These are phyloP conservation scores for Kryptopterus vitreolus DNA, from an alignment of 2,797 vertebrate species.

Conservation along the genomic window DNA sequence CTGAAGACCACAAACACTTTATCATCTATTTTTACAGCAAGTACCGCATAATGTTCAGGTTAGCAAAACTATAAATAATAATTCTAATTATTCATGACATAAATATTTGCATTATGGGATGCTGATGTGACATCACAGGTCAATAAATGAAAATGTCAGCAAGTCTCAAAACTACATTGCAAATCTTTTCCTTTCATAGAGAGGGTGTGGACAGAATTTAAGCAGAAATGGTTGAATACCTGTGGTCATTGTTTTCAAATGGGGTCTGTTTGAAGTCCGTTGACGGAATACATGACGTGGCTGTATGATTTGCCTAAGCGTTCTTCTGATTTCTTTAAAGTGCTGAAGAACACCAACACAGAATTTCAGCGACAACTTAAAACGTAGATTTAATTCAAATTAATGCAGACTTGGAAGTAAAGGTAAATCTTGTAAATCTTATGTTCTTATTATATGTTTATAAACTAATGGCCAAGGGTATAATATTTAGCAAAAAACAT, in stretches of 20 bases:
- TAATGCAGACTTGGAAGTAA: background rate
- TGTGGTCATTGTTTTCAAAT: background rate
- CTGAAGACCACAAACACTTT: background rate
- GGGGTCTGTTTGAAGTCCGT: background rate
- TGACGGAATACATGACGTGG: background rate
- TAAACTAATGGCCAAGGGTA: background rate
- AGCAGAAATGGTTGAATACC: background rate
- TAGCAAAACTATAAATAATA: conserved; percentile 1
- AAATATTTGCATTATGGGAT: background rate
- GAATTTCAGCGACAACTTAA: background rate
- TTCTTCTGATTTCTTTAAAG: background rate
- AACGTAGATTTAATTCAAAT: background rate
- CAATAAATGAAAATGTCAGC: conserved; percentile 11
- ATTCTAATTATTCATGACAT: background rate
- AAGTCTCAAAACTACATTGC: conserved; percentile 15
- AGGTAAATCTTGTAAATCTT: background rate
- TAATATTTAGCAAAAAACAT: background rate
- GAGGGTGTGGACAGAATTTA: background rate
- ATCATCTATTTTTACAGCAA: background rate
- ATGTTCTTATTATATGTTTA: background rate
- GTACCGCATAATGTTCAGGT: background rate
- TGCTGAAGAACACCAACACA: background rate
- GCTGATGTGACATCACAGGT: background rate
- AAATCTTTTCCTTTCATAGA: background rate
- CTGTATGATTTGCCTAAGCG: background rate